These are phyloP conservation scores for Chaitophorus viminalis DNA, from an alignment of 2,888 invertebrate genomes.

Conservation along the genomic window DNA sequence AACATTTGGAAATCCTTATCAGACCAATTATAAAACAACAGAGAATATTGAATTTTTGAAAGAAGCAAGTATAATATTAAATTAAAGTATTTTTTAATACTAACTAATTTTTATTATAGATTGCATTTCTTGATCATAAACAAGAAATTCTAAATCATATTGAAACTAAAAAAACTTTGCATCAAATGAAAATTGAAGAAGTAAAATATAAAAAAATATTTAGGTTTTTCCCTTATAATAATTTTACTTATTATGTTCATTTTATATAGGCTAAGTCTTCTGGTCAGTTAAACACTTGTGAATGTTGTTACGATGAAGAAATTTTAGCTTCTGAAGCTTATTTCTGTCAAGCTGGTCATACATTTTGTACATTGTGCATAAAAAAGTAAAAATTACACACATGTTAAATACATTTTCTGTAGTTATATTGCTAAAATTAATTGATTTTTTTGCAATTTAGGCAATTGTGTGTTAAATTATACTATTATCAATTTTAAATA, in stretches of 20 bases:
- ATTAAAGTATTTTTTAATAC: not conserved
- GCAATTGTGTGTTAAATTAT: too few relatives aligned
- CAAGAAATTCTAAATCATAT: slow-evolving; percentile 66
- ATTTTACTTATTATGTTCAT: slow-evolving; percentile 31
- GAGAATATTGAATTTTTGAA: slow-evolving; percentile 52
- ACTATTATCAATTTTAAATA: too few relatives aligned
- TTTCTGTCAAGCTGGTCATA: slow-evolving; percentile 68
- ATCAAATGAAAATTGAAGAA: slow-evolving; percentile 63
- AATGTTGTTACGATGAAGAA: slow-evolving; percentile 72
- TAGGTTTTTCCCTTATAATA: not conserved
- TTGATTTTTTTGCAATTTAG: too few relatives aligned
- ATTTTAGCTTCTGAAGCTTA: slow-evolving; percentile 68
- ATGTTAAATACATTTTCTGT: too few relatives aligned
- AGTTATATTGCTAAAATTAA: too few relatives aligned
- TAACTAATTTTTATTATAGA: slow-evolving; percentile 63
- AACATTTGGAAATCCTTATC: not conserved
- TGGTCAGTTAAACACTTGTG: slow-evolving; percentile 69
- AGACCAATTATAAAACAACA: not conserved
- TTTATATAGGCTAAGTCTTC: slow-evolving; percentile 67
- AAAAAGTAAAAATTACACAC: slow-evolving; percentile 66
- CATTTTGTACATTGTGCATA: slow-evolving; percentile 69
- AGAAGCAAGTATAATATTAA: slow-evolving; percentile 15
- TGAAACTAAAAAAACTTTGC: slow-evolving; percentile 64
- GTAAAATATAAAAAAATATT: slow-evolving; percentile 8
- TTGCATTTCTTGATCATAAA: slow-evolving; percentile 66